Evolutionary conservation across 2,113 vertebrate genomes (phyloP), one percentile per base, ranked within the genome.

Genomic region (Riparia riparia): DNA sequence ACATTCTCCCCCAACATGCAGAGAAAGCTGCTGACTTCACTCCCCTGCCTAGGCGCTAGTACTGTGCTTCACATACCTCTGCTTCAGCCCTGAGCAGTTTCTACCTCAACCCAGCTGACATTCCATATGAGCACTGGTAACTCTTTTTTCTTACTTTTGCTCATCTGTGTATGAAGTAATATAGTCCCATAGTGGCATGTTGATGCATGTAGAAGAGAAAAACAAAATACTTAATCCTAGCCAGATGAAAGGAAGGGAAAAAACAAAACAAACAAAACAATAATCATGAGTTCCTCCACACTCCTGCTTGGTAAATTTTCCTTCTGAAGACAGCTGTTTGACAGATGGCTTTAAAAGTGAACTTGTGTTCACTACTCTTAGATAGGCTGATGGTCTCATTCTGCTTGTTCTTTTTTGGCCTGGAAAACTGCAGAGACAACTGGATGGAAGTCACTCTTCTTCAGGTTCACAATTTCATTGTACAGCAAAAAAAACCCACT

Each of bases 221-320:
- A 94, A 95, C 68, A 97, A 94, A 89, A 87, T 57, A 78, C 56
- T 93, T 97, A 94, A 92, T 87, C 82, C 70, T 81, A 91, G 87
- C 69, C 90, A 97, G 95, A 95, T 95, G 93, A 96, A 97, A 95
- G 42, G 56, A 82, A 91, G 10, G 56, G n/a, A 44, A 76, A 39
- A 66, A 63, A 15, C 28, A 44, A 58, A 63, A 22, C 58, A 89
- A 89, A 15, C 28, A 44, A 58, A 63, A 22, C 58, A 89, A 89
- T 41, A 17, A 86, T 37, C 31, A 74, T 76, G 70, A 82, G 82
- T 76, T 95, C 71, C 58, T 94, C 50, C 44, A 84, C 71, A 86
- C 56, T 92, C 70, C 78, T 92, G 49, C 49, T 82, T 94, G 70
- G 79, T 85, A 65, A 86, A 31, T 57, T 94, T 82, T 90, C 71